phyloP scores from a whole-genome alignment of 2,797 vertebrate species.

The Masticophis lateralis region DNA sequence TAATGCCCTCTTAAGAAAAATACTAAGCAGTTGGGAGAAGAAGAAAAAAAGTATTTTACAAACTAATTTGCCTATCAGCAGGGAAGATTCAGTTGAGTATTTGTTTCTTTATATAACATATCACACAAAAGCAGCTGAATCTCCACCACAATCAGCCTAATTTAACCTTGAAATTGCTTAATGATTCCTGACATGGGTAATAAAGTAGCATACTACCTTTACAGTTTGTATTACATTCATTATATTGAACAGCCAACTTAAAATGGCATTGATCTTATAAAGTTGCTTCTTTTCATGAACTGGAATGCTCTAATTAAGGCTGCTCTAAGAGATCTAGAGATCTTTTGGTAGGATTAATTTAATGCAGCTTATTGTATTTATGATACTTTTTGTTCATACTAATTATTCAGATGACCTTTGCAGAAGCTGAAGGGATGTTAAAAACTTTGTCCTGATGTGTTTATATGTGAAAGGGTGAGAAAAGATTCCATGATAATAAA shows the following conservation, averaged over 20 bases:
- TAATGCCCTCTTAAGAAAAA: constrained; percentile 28
- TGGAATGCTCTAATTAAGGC: constrained; percentile 28
- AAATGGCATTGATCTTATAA: constrained; percentile 46
- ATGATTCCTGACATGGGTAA: constrained; percentile 34
- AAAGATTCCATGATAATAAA: background rate
- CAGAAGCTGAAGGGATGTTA: background rate
- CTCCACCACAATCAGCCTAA: constrained; percentile 42
- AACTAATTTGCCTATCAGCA: constrained; percentile 26
- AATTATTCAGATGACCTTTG: background rate
- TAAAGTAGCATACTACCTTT: constrained; percentile 43
- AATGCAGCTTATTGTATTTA: background rate
- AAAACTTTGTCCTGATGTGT: background rate
- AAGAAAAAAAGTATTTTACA: constrained; percentile 46
- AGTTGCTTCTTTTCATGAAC: constrained; percentile 35
- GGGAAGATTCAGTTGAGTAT: background rate
- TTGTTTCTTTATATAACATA: constrained; percentile 29
- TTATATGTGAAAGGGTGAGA: background rate
- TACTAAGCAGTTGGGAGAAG: constrained; percentile 19
- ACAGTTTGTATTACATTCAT: constrained; percentile 60
- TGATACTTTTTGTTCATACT: background rate
- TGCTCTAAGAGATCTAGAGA: background rate
- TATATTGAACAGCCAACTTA: constrained; percentile 49
- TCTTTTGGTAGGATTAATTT: constrained; percentile 13
- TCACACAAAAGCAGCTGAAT: constrained; percentile 47
- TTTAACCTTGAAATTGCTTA: constrained; percentile 57